Evolutionary conservation across 2,888 invertebrate species (phyloP).

Genomic region (Tipula vernalis): DNA sequence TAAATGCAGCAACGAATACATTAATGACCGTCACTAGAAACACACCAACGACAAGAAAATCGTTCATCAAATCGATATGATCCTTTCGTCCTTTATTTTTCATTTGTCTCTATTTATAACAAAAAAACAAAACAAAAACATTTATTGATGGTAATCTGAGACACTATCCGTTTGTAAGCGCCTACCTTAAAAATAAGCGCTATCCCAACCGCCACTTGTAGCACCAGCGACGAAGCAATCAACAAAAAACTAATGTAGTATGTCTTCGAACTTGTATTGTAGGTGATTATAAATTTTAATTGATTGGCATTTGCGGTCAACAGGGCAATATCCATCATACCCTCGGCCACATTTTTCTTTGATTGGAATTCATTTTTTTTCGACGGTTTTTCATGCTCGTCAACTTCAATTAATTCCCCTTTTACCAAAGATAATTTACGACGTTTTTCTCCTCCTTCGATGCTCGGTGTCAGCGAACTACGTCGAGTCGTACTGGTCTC

Average conservation of each 20-base stretch:
- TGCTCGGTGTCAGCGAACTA: neutral
- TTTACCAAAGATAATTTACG: neutral
- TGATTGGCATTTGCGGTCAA: conserved; percentile 60
- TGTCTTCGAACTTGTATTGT: conserved; percentile 43
- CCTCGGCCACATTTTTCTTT: conserved; percentile 31
- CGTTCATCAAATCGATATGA: conserved; percentile 42
- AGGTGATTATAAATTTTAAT: conserved; percentile 48
- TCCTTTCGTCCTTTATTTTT: conserved; percentile 24
- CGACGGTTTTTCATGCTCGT: neutral
- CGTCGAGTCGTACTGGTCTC: neutral
- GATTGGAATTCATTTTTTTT: conserved; percentile 21
- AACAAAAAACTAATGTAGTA: conserved; percentile 44
- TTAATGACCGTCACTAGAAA: conserved; percentile 57
- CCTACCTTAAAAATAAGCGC: conserved; percentile 47
- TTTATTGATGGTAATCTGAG: no score
- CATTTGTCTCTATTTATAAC: conserved; percentile 24
- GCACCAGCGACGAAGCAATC: conserved; percentile 43
- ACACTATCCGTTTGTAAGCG: no score
- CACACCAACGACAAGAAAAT: conserved; percentile 47
- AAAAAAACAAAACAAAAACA: no score
- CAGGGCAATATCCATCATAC: conserved; percentile 56
- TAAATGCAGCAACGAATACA: conserved; percentile 46
- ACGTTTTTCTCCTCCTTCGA: neutral
- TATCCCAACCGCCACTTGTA: conserved; percentile 51
- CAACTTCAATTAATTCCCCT: neutral